phyloP scores from a whole-genome alignment of 23 tunicate species.

The Trididemnum nubilum region DNA sequence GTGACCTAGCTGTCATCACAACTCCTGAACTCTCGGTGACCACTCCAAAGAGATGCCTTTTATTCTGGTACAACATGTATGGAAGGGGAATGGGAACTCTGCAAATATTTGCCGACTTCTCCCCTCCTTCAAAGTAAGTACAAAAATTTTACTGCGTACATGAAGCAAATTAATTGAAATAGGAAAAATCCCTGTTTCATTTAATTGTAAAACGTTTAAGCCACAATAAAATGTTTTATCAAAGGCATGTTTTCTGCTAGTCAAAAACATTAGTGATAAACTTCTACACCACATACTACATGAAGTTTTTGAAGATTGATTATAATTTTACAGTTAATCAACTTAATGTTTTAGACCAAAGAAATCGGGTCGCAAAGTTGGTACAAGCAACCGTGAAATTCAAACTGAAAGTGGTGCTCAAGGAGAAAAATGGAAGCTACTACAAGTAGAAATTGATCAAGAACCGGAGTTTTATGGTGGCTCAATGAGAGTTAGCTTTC shows the following conservation, averaged over 20 bases:
- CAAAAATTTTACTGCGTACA: not conserved
- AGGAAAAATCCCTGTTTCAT: too few relatives aligned
- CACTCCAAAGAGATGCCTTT: slow-evolving; percentile 52
- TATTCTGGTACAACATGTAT: slow-evolving; percentile 89
- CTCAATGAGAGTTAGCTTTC: slow-evolving; percentile 42
- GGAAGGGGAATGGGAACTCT: slow-evolving; percentile 72
- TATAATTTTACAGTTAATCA: too few relatives aligned
- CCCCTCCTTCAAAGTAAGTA: not conserved
- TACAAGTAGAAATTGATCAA: slow-evolving; percentile 41
- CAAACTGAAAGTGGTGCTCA: slow-evolving; percentile 20
- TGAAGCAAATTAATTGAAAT: not conserved
- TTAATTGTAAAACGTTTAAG: too few relatives aligned
- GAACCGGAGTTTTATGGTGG: slow-evolving; percentile 31
- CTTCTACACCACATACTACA: too few relatives aligned
- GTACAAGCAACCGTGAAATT: not conserved
- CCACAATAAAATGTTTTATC: not conserved
- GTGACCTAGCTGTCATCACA: slow-evolving; percentile 48
- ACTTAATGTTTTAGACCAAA: not conserved
- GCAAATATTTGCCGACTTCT: slow-evolving; percentile 49
- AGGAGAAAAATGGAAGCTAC: slow-evolving; percentile 57
- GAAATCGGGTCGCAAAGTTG: slow-evolving; percentile 9
- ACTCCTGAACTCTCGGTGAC: slow-evolving; percentile 52
- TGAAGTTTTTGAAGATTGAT: too few relatives aligned
- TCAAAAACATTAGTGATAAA: too few relatives aligned
- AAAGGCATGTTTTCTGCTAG: too few relatives aligned